A percentile compares a stretch with the other conserved stretches of the same genome.
Conservation (phyloP, 2,888 invertebrate species). For the Xanthorhoe designata region DNA sequence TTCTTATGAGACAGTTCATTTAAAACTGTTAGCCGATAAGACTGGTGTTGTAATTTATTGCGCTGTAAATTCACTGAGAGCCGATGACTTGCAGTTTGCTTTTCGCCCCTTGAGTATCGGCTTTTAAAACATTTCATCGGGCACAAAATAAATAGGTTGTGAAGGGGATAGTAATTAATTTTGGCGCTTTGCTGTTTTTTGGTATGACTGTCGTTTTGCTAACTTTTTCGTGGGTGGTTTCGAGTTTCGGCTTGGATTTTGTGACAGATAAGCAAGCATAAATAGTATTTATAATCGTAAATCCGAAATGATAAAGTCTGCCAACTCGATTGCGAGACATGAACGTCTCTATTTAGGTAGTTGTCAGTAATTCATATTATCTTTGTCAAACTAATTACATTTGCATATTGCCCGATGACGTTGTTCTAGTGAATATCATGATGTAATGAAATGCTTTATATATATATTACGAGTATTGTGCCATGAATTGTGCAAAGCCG, state of each 20-base stretch:
- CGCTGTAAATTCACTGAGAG: constrained; percentile 69
- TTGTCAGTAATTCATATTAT: too few species aligned
- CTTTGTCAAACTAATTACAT: too few species aligned
- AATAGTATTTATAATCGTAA: not conserved
- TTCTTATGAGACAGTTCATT: constrained; percentile 75
- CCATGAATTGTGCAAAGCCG: too few species aligned
- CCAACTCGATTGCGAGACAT: too few species aligned
- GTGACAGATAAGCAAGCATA: not conserved
- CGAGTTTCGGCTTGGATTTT: not conserved
- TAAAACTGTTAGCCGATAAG: constrained; percentile 77
- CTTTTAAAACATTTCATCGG: constrained; percentile 72
- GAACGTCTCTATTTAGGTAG: too few species aligned
- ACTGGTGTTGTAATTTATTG: constrained; percentile 74
- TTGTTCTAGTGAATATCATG: too few species aligned
- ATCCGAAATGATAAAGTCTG: not conserved
- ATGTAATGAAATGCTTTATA: too few species aligned
- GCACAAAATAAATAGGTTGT: constrained; percentile 21
- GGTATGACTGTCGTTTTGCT: constrained; percentile 61
- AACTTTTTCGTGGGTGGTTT: constrained; percentile 9
- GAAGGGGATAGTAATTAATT: constrained; percentile 80
- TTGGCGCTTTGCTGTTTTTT: constrained; percentile 64
- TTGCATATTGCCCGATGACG: too few species aligned
- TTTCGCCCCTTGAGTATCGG: constrained; percentile 60
- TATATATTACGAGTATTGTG: too few species aligned
- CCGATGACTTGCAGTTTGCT: constrained; percentile 75